Percentiles rank a stretch among this genome's conserved stretches.
Conservation (phyloP, 2,113 vertebrate genomes). For the Stercorarius parasiticus region DNA sequence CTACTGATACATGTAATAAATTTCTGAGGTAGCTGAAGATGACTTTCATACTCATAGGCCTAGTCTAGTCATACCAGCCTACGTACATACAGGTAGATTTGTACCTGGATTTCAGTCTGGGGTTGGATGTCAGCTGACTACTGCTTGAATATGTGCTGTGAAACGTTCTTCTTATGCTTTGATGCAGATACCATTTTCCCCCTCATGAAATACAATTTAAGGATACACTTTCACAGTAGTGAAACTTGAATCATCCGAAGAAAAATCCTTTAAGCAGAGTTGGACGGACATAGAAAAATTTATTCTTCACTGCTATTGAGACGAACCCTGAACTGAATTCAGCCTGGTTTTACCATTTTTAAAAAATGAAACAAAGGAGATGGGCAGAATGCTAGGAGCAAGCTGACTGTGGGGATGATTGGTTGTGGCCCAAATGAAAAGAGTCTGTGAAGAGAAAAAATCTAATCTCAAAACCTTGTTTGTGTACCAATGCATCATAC, state of each 20-base stretch:
- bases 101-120: not conserved
- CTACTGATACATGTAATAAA: not conserved
- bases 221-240: no score
- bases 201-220: not conserved
- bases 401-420: not conserved
- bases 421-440: not conserved
- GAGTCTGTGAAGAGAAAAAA: not conserved
- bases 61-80: not conserved
- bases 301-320: not conserved
- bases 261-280: not conserved
- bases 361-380: not conserved
- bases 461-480: not conserved
- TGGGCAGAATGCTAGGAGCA: not conserved
- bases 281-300: not conserved
- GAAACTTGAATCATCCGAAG: not conserved
- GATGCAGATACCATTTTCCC: rapidly evolving
- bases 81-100: rapidly evolving
- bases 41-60: not conserved
- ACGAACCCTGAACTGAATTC: not conserved
- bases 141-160: not conserved
- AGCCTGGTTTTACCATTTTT: not conserved
- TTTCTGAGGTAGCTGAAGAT: not conserved
- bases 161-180: not conserved
- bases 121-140: not conserved
- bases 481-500: not conserved